These are phyloP conservation scores for Regulus satrapa DNA, from an alignment of 2,113 vertebrate species.

Conservation along the genomic window DNA sequence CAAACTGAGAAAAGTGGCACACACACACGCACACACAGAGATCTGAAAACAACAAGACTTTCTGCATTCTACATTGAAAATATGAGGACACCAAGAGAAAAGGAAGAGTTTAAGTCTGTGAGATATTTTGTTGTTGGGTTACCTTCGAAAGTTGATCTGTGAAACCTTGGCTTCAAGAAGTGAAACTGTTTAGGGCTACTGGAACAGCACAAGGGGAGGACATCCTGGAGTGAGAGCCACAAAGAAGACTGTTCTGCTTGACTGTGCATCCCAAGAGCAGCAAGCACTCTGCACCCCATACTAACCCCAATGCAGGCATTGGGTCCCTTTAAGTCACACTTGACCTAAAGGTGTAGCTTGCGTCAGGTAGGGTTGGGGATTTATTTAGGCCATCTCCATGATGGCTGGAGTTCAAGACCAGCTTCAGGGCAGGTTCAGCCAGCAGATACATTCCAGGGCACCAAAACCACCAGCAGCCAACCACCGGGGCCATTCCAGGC, in stretches of 20 bases:
- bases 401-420: neutral
- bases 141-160: neutral
- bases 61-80: neutral
- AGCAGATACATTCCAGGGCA: neutral
- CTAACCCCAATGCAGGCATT: fast-evolving
- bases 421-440: neutral
- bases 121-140: neutral
- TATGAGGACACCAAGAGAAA: neutral
- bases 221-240: neutral
- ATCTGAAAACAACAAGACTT: neutral
- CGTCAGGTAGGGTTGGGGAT: no score
- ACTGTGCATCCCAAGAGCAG: neutral
- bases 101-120: neutral
- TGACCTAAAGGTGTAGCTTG: neutral
- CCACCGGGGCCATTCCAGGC: fast-evolving
- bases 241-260: neutral
- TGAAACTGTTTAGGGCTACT: neutral
- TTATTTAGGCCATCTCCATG: neutral
- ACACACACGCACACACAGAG: neutral
- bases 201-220: neutral
- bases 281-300: fast-evolving
- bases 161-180: neutral
- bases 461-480: neutral
- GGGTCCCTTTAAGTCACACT: fast-evolving
- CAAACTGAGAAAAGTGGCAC: neutral